phyloP scores from a whole-genome alignment of 2,797 vertebrate genomes.

The Betta splendens region DNA sequence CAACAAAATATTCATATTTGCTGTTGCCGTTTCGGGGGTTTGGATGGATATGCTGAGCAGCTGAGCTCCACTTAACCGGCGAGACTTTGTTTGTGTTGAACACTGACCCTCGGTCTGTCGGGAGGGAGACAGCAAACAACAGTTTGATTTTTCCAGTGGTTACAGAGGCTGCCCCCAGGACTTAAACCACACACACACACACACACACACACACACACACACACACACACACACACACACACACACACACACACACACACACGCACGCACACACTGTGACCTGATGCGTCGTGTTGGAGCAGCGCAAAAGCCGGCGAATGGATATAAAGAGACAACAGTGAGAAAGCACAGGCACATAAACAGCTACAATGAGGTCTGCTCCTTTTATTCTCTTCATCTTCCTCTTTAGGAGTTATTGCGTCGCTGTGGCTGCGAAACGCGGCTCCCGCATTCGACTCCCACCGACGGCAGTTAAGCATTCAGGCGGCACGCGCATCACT shows the following conservation, averaged over 20 bases:
- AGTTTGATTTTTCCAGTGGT: conserved; percentile 16
- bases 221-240: too few relatives aligned
- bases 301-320: neutral
- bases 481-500: neutral
- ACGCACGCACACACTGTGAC: neutral
- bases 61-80: too few relatives aligned
- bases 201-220: too few relatives aligned
- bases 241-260: too few relatives aligned
- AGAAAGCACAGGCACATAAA: neutral
- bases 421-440: conserved; percentile 2
- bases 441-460: neutral
- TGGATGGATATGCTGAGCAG: too few relatives aligned
- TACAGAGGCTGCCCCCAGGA: conserved; percentile 1
- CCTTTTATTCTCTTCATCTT: conserved; percentile 3
- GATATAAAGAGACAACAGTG: neutral
- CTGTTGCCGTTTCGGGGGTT: too few relatives aligned
- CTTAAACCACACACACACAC: neutral
- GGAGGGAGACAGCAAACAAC: conserved; percentile 14
- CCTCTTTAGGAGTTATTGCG: conserved; percentile 16
- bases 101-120: neutral
- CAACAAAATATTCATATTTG: too few relatives aligned
- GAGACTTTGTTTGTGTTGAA: conserved; percentile 7
- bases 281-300: neutral
- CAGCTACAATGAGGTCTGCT: neutral
- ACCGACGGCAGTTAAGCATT: conserved; percentile 20